Conservation (phyloP, 1,140 invertebrate genomes). For the Polypedilum pembai region DNA sequence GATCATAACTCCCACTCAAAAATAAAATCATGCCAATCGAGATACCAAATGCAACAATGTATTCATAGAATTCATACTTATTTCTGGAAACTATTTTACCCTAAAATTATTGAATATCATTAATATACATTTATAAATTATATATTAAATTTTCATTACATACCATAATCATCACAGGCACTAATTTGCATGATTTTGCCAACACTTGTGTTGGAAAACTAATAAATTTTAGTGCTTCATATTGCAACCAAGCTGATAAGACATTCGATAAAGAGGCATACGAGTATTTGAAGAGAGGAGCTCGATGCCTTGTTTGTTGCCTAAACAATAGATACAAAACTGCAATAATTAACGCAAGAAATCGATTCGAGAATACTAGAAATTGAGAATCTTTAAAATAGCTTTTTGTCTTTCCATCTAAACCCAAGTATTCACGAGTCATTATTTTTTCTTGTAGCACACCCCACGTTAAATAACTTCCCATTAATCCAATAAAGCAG, state of each 20-base stretch:
- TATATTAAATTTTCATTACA: not conserved
- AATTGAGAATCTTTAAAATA: constrained; percentile 90
- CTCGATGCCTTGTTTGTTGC: constrained; percentile 60
- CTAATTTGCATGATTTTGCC: constrained; percentile 89
- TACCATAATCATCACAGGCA: constrained; percentile 94
- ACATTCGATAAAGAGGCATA: constrained; percentile 97
- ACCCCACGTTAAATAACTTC: constrained; percentile 89
- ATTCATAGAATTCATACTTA: constrained; percentile 89
- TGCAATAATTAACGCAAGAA: constrained; percentile 74
- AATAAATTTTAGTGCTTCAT: constrained; percentile 97
- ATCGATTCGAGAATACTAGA: constrained; percentile 87
- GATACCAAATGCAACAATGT: constrained; percentile 81
- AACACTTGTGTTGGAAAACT: constrained; percentile 96
- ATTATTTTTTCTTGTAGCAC: constrained; percentile 89
- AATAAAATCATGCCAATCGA: constrained; percentile 90
- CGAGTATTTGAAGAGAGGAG: constrained; percentile 92
- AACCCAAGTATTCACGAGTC: constrained; percentile 68
- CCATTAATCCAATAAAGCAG: constrained; percentile 83
- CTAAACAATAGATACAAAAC: constrained; percentile 49
- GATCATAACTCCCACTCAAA: constrained; percentile 61
- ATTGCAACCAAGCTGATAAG: constrained; percentile 98
- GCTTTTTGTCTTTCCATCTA: constrained; percentile 48
- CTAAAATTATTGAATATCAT: constrained; percentile 79
- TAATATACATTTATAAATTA: constrained; percentile 53
- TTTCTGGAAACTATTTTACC: constrained; percentile 84